These are phyloP conservation scores for Umimayanthus kanabou DNA, from an alignment of 92 coral and sea anemone species.

Conservation along the genomic window DNA sequence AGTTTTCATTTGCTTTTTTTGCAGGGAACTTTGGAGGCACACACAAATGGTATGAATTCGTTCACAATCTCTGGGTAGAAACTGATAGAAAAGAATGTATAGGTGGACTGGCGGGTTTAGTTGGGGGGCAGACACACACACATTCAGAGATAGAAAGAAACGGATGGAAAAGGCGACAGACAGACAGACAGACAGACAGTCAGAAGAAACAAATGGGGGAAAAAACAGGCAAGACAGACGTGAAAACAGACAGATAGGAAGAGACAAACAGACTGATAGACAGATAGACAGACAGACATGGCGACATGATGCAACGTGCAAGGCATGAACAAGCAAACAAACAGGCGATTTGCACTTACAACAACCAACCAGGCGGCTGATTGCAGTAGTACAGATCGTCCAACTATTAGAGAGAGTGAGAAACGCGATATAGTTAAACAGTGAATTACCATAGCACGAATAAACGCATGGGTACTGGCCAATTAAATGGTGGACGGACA, in stretches of 20 bases:
- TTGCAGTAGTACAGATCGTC: too few species aligned
- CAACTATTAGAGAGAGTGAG: too few species aligned
- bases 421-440: too few species aligned
- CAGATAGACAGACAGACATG: background rate
- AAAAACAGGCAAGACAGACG: background rate
- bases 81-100: background rate
- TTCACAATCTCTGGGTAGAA: background rate
- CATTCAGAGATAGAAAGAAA: background rate
- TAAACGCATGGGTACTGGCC: background rate
- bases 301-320: background rate
- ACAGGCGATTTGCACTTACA: background rate
- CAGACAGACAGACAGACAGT: slow-evolving; percentile 3
- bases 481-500: background rate
- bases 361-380: too few species aligned
- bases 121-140: background rate
- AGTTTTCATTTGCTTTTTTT: slow-evolving; percentile 12
- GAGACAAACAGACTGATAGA: background rate
- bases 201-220: background rate
- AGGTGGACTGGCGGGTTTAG: background rate
- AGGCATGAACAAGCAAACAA: background rate
- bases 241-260: background rate
- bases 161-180: too few species aligned
- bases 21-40: slow-evolving; percentile 96
- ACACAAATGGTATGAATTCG: slow-evolving; percentile 77
- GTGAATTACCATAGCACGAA: too few species aligned